These are phyloP conservation scores for Ranitomeya imitator DNA, from an alignment of 2,113 vertebrate genomes.

Conservation along the genomic window DNA sequence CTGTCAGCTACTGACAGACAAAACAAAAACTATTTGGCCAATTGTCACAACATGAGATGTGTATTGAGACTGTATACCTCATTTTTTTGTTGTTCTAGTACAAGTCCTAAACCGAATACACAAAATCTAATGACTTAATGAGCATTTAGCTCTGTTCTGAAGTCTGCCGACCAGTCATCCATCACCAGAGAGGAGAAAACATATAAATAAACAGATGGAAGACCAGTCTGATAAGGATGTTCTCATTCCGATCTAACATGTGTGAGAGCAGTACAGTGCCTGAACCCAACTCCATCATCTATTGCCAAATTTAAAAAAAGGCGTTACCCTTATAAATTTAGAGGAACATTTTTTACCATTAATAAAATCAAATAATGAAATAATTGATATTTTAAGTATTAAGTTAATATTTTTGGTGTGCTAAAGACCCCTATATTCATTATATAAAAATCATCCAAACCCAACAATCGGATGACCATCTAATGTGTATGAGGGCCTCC, in stretches of 20 bases:
- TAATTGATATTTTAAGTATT: too few relatives aligned
- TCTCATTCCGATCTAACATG: background rate
- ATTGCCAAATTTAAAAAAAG: too few relatives aligned
- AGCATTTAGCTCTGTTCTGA: slow-evolving; percentile 70
- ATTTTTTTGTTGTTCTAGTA: slow-evolving; percentile 55
- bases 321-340: too few relatives aligned
- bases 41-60: slow-evolving; percentile 74
- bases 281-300: background rate
- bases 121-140: slow-evolving; percentile 71
- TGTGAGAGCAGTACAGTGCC: background rate
- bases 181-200: background rate
- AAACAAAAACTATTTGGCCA: slow-evolving; percentile 59
- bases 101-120: slow-evolving; percentile 78
- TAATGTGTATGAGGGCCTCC: too few relatives aligned
- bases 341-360: too few relatives aligned
- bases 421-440: too few relatives aligned
- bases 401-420: too few relatives aligned
- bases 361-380: too few relatives aligned
- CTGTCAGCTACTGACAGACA: slow-evolving; percentile 6
- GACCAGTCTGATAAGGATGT: background rate
- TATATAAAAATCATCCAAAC: too few relatives aligned
- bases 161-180: slow-evolving; percentile 66
- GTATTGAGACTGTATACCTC: slow-evolving; percentile 69
- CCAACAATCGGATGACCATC: too few relatives aligned
- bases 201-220: background rate